Conservation (phyloP, 2,888 invertebrate genomes). For the Ichneumon xanthorius region DNA sequence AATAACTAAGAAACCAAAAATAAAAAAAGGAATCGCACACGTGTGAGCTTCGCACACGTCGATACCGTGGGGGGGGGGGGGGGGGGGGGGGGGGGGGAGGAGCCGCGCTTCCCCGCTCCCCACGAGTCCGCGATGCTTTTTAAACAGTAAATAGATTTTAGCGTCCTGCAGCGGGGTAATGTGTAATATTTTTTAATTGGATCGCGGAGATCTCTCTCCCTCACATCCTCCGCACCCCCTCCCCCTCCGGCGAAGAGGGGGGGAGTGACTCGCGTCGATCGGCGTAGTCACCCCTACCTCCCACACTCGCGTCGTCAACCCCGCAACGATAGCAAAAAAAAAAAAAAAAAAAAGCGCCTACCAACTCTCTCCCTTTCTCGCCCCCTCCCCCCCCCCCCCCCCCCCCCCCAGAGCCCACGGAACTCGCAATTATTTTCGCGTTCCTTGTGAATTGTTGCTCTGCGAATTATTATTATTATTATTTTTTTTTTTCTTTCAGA, state of each 20-base stretch:
- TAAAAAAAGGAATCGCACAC: too few species aligned
- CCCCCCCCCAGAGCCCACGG: conserved; percentile 73
- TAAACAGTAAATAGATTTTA: conserved; percentile 84
- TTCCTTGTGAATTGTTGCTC: conserved; percentile 82
- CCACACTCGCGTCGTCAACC: not conserved
- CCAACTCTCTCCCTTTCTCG: conserved; percentile 26
- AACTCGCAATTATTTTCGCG: conserved; percentile 84
- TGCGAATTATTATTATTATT: conserved; percentile 76
- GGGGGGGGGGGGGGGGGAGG: not conserved
- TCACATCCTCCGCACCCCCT: not conserved
- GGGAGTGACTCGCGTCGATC: too few species aligned
- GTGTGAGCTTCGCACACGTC: too few species aligned
- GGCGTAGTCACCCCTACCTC: not conserved
- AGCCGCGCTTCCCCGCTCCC: conserved; percentile 44
- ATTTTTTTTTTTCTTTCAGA: conserved; percentile 68
- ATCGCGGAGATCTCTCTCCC: conserved; percentile 78
- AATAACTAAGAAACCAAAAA: too few species aligned
- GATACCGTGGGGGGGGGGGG: too few species aligned
- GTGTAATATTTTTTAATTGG: conserved; percentile 85
- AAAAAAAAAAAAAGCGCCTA: conserved; percentile 72
- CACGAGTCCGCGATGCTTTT: conserved; percentile 65
- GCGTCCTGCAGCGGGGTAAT: conserved; percentile 81
- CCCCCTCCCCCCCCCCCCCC: conserved; percentile 22
- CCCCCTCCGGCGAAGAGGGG: too few species aligned
- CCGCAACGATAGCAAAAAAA: conserved; percentile 19